These are phyloP conservation scores for Tiphia femorata DNA, from an alignment of 2,888 invertebrate species.

Conservation along the genomic window DNA sequence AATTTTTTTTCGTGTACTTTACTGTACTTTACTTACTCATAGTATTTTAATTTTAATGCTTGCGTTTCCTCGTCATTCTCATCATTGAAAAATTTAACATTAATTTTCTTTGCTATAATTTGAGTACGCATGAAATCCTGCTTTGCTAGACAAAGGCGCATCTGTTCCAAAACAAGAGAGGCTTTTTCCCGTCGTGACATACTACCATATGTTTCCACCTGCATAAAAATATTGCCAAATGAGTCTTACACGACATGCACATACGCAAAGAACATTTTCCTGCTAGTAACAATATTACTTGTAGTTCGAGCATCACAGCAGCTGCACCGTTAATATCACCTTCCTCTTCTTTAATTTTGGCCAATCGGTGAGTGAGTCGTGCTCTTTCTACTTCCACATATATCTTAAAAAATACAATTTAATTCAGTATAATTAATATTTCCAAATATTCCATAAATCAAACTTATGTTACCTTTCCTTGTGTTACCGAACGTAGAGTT, in stretches of 20 bases:
- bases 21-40: conserved; percentile 68
- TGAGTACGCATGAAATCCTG: conserved; percentile 97
- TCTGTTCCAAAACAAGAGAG: conserved; percentile 97
- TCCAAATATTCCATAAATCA: neutral
- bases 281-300: conserved; percentile 69
- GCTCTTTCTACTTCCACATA: conserved; percentile 99
- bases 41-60: conserved; percentile 79
- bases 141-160: conserved; percentile 95
- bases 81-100: conserved; percentile 96
- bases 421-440: neutral
- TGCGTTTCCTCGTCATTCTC: conserved; percentile 72
- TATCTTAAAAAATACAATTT: conserved; percentile 73
- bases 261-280: neutral
- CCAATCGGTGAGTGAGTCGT: conserved; percentile 90
- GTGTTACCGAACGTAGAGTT: conserved; percentile 93
- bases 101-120: conserved; percentile 99
- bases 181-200: conserved; percentile 99
- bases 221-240: neutral
- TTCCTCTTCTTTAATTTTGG: conserved; percentile 87
- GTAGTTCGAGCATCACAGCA: conserved; percentile 94
- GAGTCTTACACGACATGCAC: neutral
- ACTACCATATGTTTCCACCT: conserved; percentile 96
- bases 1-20: neutral
- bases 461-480: conserved; percentile 82
- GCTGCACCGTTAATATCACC: conserved; percentile 91